These are phyloP conservation scores for Myripristis jacobus DNA, from an alignment of 2,797 vertebrate species.

Conservation along the genomic window DNA sequence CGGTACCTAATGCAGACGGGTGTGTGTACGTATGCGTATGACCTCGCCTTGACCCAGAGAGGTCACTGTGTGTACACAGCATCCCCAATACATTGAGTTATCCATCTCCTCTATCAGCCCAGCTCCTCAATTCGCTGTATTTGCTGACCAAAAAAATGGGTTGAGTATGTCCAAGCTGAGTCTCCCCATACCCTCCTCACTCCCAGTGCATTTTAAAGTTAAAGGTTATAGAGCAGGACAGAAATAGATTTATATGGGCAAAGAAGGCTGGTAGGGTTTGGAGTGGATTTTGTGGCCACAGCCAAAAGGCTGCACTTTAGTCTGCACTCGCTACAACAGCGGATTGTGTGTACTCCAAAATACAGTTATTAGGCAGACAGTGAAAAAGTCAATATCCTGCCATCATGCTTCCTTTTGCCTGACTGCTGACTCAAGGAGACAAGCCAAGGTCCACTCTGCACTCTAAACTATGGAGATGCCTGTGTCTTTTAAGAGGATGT, in stretches of 20 bases:
- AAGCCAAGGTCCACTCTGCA: constrained; percentile 71
- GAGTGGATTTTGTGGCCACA: constrained; percentile 66
- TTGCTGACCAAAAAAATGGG: constrained; percentile 39
- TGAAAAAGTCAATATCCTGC: constrained; percentile 82
- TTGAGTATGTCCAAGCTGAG: constrained; percentile 29
- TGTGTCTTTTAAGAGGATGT: constrained; percentile 26
- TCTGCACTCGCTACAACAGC: constrained; percentile 70
- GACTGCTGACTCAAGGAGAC: constrained; percentile 80
- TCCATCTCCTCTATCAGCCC: constrained; percentile 58
- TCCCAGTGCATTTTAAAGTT: constrained; percentile 65
- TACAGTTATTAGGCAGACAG: constrained; percentile 79
- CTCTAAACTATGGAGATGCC: constrained; percentile 71
- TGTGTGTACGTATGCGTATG: constrained; percentile 68
- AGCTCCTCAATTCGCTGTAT: constrained; percentile 32
- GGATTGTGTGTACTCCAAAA: constrained; percentile 78
- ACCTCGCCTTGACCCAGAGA: constrained; percentile 73
- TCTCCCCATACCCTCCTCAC: constrained; percentile 31
- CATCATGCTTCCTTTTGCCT: constrained; percentile 79
- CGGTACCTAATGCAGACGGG: constrained; percentile 74
- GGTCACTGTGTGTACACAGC: constrained; percentile 70
- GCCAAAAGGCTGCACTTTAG: constrained; percentile 75
- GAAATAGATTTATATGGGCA: constrained; percentile 65
- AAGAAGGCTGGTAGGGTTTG: constrained; percentile 51
- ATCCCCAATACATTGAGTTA: constrained; percentile 69
- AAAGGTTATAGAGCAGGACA: constrained; percentile 69